Evolutionary conservation across 2,113 vertebrate genomes (phyloP), one percentile per base, ranked within the genome.

Genomic region (Bubalus kerabau): DNA sequence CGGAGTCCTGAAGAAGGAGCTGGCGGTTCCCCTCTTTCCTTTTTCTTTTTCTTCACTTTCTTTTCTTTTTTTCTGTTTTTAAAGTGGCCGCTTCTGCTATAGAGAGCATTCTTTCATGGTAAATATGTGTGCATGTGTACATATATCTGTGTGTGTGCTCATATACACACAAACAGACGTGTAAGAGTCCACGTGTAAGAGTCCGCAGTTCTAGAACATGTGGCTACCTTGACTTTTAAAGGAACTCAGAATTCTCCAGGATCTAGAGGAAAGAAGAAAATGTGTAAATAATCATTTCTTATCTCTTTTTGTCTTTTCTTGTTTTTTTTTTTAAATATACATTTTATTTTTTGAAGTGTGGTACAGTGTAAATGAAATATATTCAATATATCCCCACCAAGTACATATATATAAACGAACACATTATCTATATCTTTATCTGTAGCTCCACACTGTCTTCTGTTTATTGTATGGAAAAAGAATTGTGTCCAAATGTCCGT

Each of bases 351-450:
- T 98, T 93, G 90, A 96, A 97, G 97, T 93, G 97, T 98, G 97
- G 57, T 97, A 97, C 95, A 95, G 92, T 98, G 97, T 98, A 98
- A 98, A 98, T 97, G 96, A 97, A 98, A 97, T 97, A 98, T 98
- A 98, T 96, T 91, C 97, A 91, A 67, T 98, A 96, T 98, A 97
- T 93, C n/a, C 90, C 88, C 74, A 81, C 91, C 96, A 59, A 91
- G 94, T 94, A 91, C 93, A 96, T 95, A 96, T 96, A 96, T 60
- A 97, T 90, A 97, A 95, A 81, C 82, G 87, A 85, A 97, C 96
- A 59, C 96, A 80, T 84, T 95, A 57, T 94, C 89, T 96, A 43
- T 97, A 59, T 95, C 71, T 96, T 50, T 97, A 89, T 96, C 46
- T 96, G 84, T 62, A 57, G 78, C 48, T 43, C 62, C 80, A 85